Percentiles rank a stretch among this genome's conserved stretches.
Conservation (phyloP, 2,888 invertebrate species). For the Heliconius erato region DNA sequence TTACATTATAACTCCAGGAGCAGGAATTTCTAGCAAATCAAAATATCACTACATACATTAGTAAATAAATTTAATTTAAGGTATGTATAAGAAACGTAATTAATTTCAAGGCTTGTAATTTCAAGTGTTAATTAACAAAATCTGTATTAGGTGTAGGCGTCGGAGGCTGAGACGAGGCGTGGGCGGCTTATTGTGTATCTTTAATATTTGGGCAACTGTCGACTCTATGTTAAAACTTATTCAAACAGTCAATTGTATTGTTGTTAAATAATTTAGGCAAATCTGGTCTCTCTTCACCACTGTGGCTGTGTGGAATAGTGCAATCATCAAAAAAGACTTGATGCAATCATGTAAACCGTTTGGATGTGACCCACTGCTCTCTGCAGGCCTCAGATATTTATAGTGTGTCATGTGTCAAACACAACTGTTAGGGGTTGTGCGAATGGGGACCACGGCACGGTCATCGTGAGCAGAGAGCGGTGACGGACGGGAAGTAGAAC, state of each 20-base stretch:
- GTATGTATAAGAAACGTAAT: not conserved
- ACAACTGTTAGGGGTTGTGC: too few relatives aligned
- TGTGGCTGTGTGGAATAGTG: not conserved
- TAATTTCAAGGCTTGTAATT: conserved; percentile 5
- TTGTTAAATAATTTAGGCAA: not conserved
- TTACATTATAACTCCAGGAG: not conserved
- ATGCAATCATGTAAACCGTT: too few relatives aligned
- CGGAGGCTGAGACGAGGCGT: not conserved
- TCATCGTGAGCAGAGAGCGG: too few relatives aligned
- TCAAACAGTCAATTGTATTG: not conserved
- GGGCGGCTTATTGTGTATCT: not conserved
- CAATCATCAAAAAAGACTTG: too few relatives aligned
- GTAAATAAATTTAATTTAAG: not conserved
- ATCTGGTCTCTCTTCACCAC: not conserved
- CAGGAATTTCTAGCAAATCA: not conserved
- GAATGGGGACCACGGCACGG: too few relatives aligned
- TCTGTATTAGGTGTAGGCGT: not conserved
- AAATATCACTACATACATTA: not conserved
- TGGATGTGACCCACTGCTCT: too few relatives aligned
- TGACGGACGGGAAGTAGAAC: too few relatives aligned
- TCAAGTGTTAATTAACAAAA: conserved; percentile 2
- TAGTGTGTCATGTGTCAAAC: too few relatives aligned
- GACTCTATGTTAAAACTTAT: not conserved
- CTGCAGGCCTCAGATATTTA: too few relatives aligned
- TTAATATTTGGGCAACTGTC: not conserved